phyloP scores from a whole-genome alignment of 1,140 invertebrate species.

The Leptestheria dahalacensis region DNA sequence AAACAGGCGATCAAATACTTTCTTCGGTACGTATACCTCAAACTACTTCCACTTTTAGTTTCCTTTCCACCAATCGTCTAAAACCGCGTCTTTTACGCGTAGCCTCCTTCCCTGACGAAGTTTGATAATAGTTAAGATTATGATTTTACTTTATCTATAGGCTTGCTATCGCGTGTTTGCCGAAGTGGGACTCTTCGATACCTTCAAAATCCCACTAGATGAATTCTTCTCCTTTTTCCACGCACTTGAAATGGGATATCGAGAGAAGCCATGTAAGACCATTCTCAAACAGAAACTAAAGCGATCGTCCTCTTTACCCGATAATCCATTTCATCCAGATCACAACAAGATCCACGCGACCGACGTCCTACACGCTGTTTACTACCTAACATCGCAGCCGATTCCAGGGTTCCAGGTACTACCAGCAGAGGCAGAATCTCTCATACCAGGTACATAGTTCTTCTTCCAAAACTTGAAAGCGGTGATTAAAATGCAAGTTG shows the following conservation, averaged over 20 bases:
- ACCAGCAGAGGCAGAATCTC: slow-evolving; percentile 21
- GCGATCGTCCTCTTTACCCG: no score
- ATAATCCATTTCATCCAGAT: no score
- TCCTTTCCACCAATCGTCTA: no score
- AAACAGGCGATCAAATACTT: slow-evolving; percentile 32
- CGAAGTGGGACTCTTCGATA: slow-evolving; percentile 44
- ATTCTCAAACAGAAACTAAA: no score
- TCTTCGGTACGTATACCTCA: slow-evolving; percentile 41
- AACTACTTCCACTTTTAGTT: no score
- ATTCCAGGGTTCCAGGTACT: slow-evolving; percentile 41
- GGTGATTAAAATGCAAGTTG: no score
- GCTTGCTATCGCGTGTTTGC: slow-evolving; percentile 43
- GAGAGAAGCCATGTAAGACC: slow-evolving; percentile 49
- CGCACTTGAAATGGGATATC: slow-evolving; percentile 44
- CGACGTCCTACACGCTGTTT: slow-evolving; percentile 47
- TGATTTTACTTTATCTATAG: slow-evolving; percentile 23
- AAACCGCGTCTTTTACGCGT: no score
- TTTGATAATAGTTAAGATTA: not conserved
- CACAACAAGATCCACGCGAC: slow-evolving; percentile 49
- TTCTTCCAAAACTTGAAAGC: no score
- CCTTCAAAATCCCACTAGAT: slow-evolving; percentile 43
- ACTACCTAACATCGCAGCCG: slow-evolving; percentile 45
- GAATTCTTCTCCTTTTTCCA: slow-evolving; percentile 49
- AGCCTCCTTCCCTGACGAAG: no score
- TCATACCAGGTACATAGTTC: not conserved